These are phyloP conservation scores for Empis stercorea DNA, from an alignment of 2,888 invertebrate genomes.

Conservation along the genomic window DNA sequence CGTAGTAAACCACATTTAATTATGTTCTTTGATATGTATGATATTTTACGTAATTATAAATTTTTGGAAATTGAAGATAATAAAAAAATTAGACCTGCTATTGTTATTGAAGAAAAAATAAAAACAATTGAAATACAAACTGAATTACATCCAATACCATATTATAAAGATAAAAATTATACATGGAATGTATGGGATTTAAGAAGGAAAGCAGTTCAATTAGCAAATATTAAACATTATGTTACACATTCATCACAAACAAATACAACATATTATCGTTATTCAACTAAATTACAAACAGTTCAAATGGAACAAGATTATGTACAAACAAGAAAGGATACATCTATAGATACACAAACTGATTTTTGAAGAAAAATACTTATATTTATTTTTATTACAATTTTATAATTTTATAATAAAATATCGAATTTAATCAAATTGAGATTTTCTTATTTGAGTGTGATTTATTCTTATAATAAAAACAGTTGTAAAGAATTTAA, in stretches of 20 bases:
- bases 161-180: slow-evolving; percentile 53
- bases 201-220: slow-evolving; percentile 60
- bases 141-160: slow-evolving; percentile 51
- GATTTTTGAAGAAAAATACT: too few species aligned
- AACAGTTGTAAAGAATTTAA: too few species aligned
- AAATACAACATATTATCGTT: slow-evolving; percentile 21
- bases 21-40: slow-evolving; percentile 49
- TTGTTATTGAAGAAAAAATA: slow-evolving; percentile 13
- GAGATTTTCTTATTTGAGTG: too few species aligned
- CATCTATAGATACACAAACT: neutral
- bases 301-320: neutral
- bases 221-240: slow-evolving; percentile 36
- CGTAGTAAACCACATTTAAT: slow-evolving; percentile 56
- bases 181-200: slow-evolving; percentile 79
- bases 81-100: neutral
- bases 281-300: neutral
- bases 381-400: too few species aligned
- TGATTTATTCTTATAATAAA: too few species aligned
- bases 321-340: neutral
- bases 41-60: slow-evolving; percentile 32
- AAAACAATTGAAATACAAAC: slow-evolving; percentile 49
- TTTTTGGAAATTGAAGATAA: slow-evolving; percentile 22
- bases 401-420: too few species aligned
- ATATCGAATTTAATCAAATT: too few species aligned
- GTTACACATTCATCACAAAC: slow-evolving; percentile 29